Evolutionary conservation across 92 coral and sea anemone species (phyloP), one percentile per base, ranked within the genome.

Genomic region (Hydrozoanthus gracilis): DNA sequence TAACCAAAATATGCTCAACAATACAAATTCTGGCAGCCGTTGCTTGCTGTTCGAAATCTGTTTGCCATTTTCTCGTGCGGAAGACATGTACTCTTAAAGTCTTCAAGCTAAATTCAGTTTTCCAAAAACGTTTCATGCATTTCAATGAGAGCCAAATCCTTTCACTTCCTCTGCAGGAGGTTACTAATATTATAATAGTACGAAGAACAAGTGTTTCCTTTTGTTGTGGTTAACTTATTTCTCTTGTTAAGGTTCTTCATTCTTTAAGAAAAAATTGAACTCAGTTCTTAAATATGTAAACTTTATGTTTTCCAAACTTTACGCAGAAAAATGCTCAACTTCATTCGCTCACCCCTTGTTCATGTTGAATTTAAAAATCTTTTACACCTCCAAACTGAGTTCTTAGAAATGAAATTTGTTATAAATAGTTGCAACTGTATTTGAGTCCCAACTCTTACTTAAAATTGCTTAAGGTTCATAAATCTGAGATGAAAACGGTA

Each of bases 141-240:
- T 8, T 12, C 17, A 64, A 62, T 47, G 85, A 62, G 73, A 10
- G 20, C 6, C 14, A 13, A 61, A 10, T 17, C 49, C 7, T 61
- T 44, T 61, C 8, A 44, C 14, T 79, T 61, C 58, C 54, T 47
- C 56, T 45, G 58, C 46, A 54, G 84, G 84, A 46, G 44, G 39
- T 45, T 20, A 64, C 13, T 47, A 79, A 64, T 45, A 79, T 79
- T 46, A 79, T 45, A 61, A 10, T 48, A 62, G 47, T 46, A 16
- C 3, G 44, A 58, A 79, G 52, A 56, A 55, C 44, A 44, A 48
- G 17, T 49, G 47, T 73, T 9, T 0, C 49, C 66, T 27, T 47
- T 46, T 47, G 79, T 20, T 48, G 79, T 74, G 79, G 79, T 74
- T 74, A 74, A 74, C 79, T 13, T n/a, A 50, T 47, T 48, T 80